phyloP scores from a whole-genome alignment of 2,888 invertebrate genomes.

The Pheosia gnoma region DNA sequence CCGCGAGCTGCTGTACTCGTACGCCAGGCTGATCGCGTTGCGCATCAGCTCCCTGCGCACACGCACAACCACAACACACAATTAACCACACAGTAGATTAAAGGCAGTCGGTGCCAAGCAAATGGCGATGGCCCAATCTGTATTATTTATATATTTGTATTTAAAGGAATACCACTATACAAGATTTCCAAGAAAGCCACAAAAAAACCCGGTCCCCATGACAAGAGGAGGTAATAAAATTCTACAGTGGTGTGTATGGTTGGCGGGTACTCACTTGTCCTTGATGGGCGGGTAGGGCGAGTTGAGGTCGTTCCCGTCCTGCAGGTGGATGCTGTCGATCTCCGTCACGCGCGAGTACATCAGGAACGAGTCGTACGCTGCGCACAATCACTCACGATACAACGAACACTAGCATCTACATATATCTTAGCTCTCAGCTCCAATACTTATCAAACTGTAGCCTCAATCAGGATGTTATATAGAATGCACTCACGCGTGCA shows the following conservation, averaged over 20 bases:
- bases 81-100: too few species aligned
- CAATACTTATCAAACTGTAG: background rate
- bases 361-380: constrained; percentile 91
- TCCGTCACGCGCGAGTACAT: constrained; percentile 92
- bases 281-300: constrained; percentile 90
- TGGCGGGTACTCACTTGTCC: constrained; percentile 71
- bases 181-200: too few species aligned
- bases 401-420: background rate
- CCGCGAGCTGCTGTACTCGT: constrained; percentile 87
- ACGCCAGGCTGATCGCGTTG: constrained; percentile 94
- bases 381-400: constrained; percentile 13
- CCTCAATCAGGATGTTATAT: background rate
- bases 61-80: too few species aligned
- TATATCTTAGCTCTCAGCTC: background rate
- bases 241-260: too few species aligned
- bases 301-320: constrained; percentile 88
- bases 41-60: constrained; percentile 86
- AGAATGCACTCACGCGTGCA: constrained; percentile 82
- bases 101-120: too few species aligned
- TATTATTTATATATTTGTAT: too few species aligned
- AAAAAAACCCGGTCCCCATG: too few species aligned
- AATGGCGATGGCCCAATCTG: too few species aligned
- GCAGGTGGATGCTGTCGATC: constrained; percentile 92
- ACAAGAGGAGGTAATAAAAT: too few species aligned
- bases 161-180: too few species aligned